Conservation (phyloP, 2,113 vertebrate species). For the Gadus macrocephalus region DNA sequence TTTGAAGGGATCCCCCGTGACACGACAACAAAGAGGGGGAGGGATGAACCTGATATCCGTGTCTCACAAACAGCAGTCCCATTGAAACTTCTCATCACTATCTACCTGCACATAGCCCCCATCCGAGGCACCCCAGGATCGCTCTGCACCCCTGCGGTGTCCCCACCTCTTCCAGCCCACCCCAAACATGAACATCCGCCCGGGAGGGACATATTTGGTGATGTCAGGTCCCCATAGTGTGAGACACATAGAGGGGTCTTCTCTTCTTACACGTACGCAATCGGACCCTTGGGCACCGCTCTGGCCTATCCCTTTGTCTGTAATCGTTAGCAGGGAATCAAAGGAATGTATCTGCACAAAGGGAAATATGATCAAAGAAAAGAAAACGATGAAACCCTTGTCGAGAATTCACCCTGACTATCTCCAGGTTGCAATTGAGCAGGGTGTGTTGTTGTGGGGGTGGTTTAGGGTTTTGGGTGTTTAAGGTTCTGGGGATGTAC, state of each 20-base stretch:
- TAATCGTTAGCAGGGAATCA: not conserved
- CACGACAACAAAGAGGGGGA: slow-evolving; percentile 56
- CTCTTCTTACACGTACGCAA: slow-evolving; percentile 20
- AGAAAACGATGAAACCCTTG: not conserved
- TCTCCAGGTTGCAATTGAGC: too few relatives aligned
- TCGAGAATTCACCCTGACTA: too few relatives aligned
- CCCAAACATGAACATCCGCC: slow-evolving; percentile 33
- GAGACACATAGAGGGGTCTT: slow-evolving; percentile 5
- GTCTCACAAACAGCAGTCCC: slow-evolving; percentile 53
- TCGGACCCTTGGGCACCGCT: not conserved
- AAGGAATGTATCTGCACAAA: not conserved
- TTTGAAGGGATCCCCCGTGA: slow-evolving; percentile 43
- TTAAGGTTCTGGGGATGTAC: too few relatives aligned
- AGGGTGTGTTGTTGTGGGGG: too few relatives aligned
- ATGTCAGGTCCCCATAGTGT: slow-evolving; percentile 33
- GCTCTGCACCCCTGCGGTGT: not conserved
- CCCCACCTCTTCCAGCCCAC: not conserved
- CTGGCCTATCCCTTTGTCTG: not conserved
- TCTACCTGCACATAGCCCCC: slow-evolving; percentile 14
- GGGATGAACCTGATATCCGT: slow-evolving; percentile 65
- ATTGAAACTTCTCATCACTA: slow-evolving; percentile 39
- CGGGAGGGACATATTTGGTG: slow-evolving; percentile 36
- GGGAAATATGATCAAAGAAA: not conserved
- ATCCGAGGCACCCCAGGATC: not conserved
- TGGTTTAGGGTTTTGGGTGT: too few relatives aligned